Evolutionary conservation across 2,113 vertebrate species (phyloP).

Genomic region (Hippoglossus stenolepis): DNA sequence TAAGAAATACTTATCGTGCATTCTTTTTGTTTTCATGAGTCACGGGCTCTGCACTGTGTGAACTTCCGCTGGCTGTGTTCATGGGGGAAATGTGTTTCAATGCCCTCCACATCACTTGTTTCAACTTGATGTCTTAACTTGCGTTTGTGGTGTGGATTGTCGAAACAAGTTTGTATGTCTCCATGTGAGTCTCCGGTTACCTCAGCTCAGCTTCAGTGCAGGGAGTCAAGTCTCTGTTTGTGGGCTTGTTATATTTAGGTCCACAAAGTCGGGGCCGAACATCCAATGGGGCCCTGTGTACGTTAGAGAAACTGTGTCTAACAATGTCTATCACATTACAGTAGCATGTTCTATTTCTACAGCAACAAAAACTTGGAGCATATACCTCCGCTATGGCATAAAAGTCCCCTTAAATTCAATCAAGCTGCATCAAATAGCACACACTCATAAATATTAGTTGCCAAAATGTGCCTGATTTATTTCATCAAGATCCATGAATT

Average conservation of each 20-base stretch:
- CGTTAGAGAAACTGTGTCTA: not conserved
- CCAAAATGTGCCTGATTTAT: too few relatives aligned
- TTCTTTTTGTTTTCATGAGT: not conserved
- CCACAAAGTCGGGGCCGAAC: not conserved
- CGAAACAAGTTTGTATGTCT: constrained; percentile 17
- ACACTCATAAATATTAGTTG: too few relatives aligned
- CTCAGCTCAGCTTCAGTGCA: not conserved
- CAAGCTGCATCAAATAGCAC: too few relatives aligned
- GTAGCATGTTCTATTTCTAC: not conserved
- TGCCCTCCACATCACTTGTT: constrained; percentile 11
- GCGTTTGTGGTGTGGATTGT: constrained; percentile 34
- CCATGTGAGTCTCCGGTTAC: not conserved
- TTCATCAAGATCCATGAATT: too few relatives aligned
- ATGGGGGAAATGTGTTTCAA: not conserved
- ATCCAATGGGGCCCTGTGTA: not conserved
- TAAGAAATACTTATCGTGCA: too few relatives aligned
- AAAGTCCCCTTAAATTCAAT: too few relatives aligned
- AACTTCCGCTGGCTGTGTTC: not conserved
- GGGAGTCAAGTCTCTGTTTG: not conserved
- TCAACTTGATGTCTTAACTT: constrained; percentile 15
- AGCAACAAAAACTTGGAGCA: not conserved
- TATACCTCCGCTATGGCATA: too few relatives aligned
- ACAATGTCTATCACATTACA: not conserved
- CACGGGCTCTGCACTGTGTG: not conserved
- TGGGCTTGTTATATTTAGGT: not conserved